Base-by-base conservation (phyloP, 2,113 vertebrate species). In the Oriolus oriolus region DNA sequence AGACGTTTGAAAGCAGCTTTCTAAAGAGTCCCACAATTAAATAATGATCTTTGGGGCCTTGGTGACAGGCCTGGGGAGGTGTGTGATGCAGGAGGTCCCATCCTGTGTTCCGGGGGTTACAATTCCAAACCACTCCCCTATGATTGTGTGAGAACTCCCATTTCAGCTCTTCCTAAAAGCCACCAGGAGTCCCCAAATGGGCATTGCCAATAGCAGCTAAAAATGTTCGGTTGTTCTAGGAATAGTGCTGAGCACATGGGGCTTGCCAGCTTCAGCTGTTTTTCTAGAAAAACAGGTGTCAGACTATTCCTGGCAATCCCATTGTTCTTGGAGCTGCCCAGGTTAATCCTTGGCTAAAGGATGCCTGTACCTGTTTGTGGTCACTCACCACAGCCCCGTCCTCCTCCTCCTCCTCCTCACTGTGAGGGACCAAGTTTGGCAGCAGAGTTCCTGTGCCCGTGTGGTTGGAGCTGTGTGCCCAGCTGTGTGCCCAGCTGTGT, bases 91-190 rank as follows among this genome's bases (percentile, higher is more conserved):
- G 49, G 52, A 70, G 31, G 9, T 47, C 73, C 73, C n/a, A 21
- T 18, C 22, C 37, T 4, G 0, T 65, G 0, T 35, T 63, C 31
- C 39, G 52, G 77, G 42, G 30, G 2, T 75, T 45, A 21, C 65
- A 54, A 0, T 63, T 70, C 56, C 9, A 21, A 5, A 2, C 24
- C 3, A 2, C 21, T 82, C 19, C 21, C 8, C 16, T 79, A 0
- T 10, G 15, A 44, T 13, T 53, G 13, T 2, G 1, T 16, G 37
- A 59, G 39, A 92, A 23, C 7, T 78, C 54, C 60, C 10, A 6
- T 53, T 35, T 65, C 16, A 6, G 20, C 1, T 23, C 15, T 27
- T 37, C 15, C 57, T 22, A 42, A 44, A 35, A 41, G 39, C 75
- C 47, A 5, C 21, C 47, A 10, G 68, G 26, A 89, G 20, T 11